Conservation (phyloP, 2,113 vertebrate genomes). For the Anolis sagrei region DNA sequence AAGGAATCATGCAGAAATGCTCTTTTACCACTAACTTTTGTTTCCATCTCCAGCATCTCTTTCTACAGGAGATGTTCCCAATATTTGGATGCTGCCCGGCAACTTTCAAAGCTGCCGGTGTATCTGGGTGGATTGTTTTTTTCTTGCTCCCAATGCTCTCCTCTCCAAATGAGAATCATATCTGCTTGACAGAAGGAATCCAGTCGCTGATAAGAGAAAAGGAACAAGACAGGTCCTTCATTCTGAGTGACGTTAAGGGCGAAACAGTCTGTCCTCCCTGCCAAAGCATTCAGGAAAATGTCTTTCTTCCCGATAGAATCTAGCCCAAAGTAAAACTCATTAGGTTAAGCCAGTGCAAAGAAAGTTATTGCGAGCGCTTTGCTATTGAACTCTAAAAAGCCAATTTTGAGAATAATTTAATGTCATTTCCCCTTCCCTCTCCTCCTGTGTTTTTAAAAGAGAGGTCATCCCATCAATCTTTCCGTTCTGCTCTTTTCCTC, state of each 20-base stretch:
- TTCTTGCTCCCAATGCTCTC: neutral
- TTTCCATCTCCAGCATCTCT: neutral
- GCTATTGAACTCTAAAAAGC: neutral
- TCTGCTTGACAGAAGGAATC: neutral
- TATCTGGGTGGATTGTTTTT: rapidly evolving
- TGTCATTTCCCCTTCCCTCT: too few species aligned
- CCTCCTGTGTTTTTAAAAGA: neutral
- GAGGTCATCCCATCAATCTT: neutral
- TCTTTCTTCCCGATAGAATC: neutral
- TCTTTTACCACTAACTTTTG: too few species aligned
- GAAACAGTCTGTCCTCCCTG: neutral
- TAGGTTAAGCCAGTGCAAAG: neutral
- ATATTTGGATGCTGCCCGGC: neutral
- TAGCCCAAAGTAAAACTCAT: neutral
- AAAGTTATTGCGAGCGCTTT: neutral
- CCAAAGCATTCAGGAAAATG: neutral
- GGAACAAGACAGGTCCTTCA: neutral
- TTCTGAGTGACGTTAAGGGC: neutral
- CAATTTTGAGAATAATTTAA: neutral
- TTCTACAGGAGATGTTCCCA: too few species aligned
- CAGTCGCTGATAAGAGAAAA: rapidly evolving
- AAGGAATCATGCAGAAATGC: neutral
- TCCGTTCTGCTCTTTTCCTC: neutral
- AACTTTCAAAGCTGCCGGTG: neutral
- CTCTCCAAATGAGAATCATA: neutral